Percentiles rank a stretch among this genome's conserved stretches.
Conservation (phyloP, 2,797 vertebrate genomes). For the Coilia nasus region DNA sequence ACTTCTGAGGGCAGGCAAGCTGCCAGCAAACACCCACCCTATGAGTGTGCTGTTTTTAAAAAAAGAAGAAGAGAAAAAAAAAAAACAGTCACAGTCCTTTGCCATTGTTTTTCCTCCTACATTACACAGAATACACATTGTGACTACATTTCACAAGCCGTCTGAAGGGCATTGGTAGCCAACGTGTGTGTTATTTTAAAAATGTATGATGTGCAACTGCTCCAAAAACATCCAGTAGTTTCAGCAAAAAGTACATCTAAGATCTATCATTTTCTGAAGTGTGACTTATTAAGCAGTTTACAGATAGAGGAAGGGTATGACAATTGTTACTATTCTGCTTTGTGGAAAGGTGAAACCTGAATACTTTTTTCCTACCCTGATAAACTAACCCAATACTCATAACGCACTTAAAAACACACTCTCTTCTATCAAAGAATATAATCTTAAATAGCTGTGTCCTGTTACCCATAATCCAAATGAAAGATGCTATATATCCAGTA, state of each 20-base stretch:
- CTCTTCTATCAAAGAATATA: neutral
- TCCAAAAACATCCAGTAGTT: slow-evolving; percentile 72
- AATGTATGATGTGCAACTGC: slow-evolving; percentile 73
- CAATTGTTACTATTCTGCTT: slow-evolving; percentile 44
- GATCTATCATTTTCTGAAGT: slow-evolving; percentile 30
- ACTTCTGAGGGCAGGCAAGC: slow-evolving; percentile 66
- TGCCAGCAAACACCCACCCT: slow-evolving; percentile 72
- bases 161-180: slow-evolving; percentile 11
- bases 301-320: slow-evolving; percentile 55
- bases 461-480: neutral
- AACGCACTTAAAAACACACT: neutral
- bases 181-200: slow-evolving; percentile 47
- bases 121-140: slow-evolving; percentile 74
- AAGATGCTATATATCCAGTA: neutral
- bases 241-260: slow-evolving; percentile 49
- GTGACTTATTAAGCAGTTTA: slow-evolving; percentile 47
- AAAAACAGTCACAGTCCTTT: slow-evolving; percentile 74
- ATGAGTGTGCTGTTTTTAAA: slow-evolving; percentile 72
- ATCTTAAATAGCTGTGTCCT: neutral
- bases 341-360: slow-evolving; percentile 36
- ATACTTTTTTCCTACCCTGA: slow-evolving; percentile 19
- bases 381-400: slow-evolving; percentile 33
- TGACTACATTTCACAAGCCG: slow-evolving; percentile 67
- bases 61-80: slow-evolving; percentile 40
- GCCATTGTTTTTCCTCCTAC: slow-evolving; percentile 73